Conservation (phyloP, 2,113 vertebrate genomes). For the Chloropsis hardwickii region DNA sequence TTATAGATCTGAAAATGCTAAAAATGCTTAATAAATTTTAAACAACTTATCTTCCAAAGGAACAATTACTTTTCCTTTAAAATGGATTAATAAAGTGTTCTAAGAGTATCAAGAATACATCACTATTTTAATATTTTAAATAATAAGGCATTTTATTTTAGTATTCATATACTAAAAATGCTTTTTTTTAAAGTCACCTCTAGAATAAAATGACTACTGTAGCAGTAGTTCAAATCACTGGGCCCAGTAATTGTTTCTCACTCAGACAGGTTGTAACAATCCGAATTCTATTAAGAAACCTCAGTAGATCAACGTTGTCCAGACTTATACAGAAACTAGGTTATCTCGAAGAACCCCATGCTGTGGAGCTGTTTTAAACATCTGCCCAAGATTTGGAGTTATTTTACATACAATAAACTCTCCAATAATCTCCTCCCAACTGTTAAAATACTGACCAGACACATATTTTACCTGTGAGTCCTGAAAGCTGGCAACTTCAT, state of each 20-base stretch:
- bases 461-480: slow-evolving; percentile 68
- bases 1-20: not conserved
- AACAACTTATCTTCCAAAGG: not conserved
- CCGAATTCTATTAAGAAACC: not conserved
- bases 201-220: not conserved
- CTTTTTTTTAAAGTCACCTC: not conserved
- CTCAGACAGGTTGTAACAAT: not conserved
- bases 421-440: not conserved
- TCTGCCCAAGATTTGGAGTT: not conserved
- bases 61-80: not conserved
- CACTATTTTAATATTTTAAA: not conserved
- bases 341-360: not conserved
- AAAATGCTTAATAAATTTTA: not conserved
- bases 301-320: not conserved
- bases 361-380: not conserved
- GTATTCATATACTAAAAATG: not conserved
- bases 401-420: not conserved
- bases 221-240: not conserved
- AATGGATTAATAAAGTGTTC: not conserved
- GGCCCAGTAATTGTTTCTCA: not conserved
- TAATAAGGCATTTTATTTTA: not conserved
- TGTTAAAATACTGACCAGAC: not conserved
- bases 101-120: not conserved
- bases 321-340: not conserved
- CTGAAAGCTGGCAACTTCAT: slow-evolving; percentile 64